Percentiles rank a stretch among this genome's conserved stretches.
Conservation (phyloP, 2,113 vertebrate genomes). For the Tor tambroides region DNA sequence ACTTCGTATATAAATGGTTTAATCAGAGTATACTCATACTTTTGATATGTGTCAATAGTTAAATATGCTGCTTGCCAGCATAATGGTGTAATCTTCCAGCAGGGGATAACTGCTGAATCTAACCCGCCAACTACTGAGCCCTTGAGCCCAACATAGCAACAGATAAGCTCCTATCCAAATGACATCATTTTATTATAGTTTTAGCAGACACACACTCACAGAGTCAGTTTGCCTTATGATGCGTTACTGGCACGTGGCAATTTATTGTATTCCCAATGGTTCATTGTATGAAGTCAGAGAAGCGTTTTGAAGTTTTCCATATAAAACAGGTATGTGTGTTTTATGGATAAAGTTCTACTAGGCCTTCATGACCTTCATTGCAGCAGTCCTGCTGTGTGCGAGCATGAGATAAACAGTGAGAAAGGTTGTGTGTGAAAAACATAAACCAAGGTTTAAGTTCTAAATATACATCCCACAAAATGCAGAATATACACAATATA, state of each 20-base stretch:
- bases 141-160: neutral
- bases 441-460: neutral
- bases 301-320: constrained; percentile 31
- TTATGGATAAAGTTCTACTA: neutral
- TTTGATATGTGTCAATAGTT: neutral
- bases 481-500: neutral
- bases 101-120: neutral
- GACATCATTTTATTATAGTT: constrained; percentile 19
- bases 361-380: neutral
- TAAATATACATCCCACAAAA: neutral
- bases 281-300: constrained; percentile 22
- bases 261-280: neutral
- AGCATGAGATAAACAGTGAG: neutral
- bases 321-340: constrained; percentile 24
- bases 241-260: constrained; percentile 1
- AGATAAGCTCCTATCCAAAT: constrained; percentile 1
- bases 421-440: neutral
- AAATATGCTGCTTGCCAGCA: neutral
- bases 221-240: constrained; percentile 4
- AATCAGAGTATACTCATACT: too few species aligned
- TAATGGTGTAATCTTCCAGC: neutral
- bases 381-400: neutral
- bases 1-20: too few species aligned
- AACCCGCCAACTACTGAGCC: neutral
- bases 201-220: neutral